A percentile compares a stretch with the other conserved stretches of the same genome.
Conservation (phyloP, 2,113 vertebrate species). For the Mandrillus leucophaeus region DNA sequence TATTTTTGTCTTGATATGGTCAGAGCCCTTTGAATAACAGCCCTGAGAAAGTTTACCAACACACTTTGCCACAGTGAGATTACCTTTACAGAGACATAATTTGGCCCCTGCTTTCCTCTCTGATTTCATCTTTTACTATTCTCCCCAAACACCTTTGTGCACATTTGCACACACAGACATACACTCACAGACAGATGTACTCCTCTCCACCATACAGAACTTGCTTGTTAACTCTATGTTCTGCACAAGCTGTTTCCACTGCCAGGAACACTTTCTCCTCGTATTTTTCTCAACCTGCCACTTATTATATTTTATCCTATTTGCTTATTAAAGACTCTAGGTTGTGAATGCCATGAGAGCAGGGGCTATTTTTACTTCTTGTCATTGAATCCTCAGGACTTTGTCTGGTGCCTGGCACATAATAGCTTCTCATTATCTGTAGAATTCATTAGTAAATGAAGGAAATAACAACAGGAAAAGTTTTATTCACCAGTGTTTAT, state of each 20-base stretch:
- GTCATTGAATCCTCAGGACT: neutral
- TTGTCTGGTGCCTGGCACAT: neutral
- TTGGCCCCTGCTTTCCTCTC: neutral
- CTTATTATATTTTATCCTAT: neutral
- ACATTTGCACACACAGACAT: neutral
- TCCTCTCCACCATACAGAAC: neutral
- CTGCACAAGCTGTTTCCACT: neutral
- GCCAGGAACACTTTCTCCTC: neutral
- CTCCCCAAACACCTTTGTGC: neutral
- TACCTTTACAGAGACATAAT: neutral
- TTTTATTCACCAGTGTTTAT: neutral
- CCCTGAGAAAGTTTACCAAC: neutral
- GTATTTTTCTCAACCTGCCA: neutral
- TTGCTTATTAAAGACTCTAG: neutral
- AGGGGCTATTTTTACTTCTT: neutral
- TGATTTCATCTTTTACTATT: neutral
- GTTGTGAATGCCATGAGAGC: neutral
- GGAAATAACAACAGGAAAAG: neutral
- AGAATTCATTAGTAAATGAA: neutral
- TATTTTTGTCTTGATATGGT: conserved; percentile 17
- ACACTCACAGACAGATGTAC: neutral
- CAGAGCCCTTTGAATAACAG: neutral
- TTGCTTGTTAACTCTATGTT: conserved; percentile 19
- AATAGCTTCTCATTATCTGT: neutral
- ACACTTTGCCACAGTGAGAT: neutral